A percentile compares a stretch with the other conserved stretches of the same genome.
Evolutionary conservation across 2,888 invertebrate genomes (phyloP).

Genomic region (Julus scanicus): DNA sequence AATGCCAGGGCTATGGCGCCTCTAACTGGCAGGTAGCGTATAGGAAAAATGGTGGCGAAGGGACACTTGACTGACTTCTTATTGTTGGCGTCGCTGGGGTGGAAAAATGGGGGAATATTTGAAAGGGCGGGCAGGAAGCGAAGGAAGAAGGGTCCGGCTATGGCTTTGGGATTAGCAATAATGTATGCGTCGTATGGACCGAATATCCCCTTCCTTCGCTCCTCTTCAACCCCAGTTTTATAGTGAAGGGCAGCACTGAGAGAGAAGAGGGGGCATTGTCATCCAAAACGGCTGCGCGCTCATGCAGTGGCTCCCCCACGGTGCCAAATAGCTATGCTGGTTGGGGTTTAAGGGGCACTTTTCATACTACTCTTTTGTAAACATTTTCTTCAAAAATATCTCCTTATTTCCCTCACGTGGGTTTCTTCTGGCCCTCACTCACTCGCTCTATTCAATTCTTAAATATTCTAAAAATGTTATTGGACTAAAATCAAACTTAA

Average conservation of each 20-base stretch:
- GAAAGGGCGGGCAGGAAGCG: constrained; percentile 22
- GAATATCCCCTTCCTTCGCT: neutral
- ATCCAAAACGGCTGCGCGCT: constrained; percentile 20
- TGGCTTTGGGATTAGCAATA: neutral
- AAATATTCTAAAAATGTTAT: no score
- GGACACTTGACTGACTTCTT: constrained; percentile 39
- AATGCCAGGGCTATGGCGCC: neutral
- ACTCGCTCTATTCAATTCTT: no score
- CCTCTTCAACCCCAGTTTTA: neutral
- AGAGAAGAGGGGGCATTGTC: neutral
- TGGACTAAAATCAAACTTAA: no score
- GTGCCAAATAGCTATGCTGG: constrained; percentile 27
- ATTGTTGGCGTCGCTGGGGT: constrained; percentile 30
- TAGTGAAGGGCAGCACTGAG: neutral
- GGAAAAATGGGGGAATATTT: constrained; percentile 19
- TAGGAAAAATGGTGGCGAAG: neutral
- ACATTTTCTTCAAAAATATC: constrained; percentile 14
- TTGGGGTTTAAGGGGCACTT: constrained; percentile 42
- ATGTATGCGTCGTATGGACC: constrained; percentile 30
- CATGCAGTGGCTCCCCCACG: constrained; percentile 41
- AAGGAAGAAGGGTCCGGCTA: neutral
- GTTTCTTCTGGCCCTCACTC: no score
- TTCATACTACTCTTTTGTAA: neutral
- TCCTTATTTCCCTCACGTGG: neutral
- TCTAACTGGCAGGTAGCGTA: neutral